phyloP scores from a whole-genome alignment of 1,140 invertebrate species.

The Achroia grisella region DNA sequence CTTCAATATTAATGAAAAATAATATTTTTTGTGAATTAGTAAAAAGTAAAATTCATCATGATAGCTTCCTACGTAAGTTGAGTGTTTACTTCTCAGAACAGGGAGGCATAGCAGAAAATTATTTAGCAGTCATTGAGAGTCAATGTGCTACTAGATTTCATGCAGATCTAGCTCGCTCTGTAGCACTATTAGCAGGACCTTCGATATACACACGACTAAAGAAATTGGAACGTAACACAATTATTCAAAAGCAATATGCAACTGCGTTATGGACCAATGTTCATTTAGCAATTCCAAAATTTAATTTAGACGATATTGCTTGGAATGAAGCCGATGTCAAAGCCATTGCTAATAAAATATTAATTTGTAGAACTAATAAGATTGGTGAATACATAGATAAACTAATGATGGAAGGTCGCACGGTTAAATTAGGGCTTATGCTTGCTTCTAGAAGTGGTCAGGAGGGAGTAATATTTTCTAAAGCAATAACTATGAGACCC shows the following conservation, averaged over 20 bases:
- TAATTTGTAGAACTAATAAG: conserved; percentile 12
- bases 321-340: conserved; percentile 32
- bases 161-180: conserved; percentile 14
- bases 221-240: neutral
- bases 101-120: conserved; percentile 25
- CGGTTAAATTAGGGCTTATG: conserved; percentile 15
- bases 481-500: conserved; percentile 19
- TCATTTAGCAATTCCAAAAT: conserved; percentile 21
- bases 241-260: conserved; percentile 5
- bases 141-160: conserved; percentile 5
- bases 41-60: conserved; percentile 13
- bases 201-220: neutral
- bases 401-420: conserved; percentile 1
- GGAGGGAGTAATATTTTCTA: conserved; percentile 15
- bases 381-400: neutral
- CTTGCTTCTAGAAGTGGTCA: conserved; percentile 19
- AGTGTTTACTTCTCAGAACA: conserved; percentile 35
- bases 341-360: conserved; percentile 28
- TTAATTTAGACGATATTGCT: conserved; percentile 24
- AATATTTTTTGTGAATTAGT: conserved; percentile 6
- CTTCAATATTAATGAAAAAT: neutral
- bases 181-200: conserved; percentile 4
- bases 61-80: conserved; percentile 30
- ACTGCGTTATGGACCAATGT: conserved; percentile 27
- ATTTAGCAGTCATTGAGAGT: conserved; percentile 13